Conservation (phyloP, 2,113 vertebrate genomes). For the Cyanoramphus novaezelandiae region DNA sequence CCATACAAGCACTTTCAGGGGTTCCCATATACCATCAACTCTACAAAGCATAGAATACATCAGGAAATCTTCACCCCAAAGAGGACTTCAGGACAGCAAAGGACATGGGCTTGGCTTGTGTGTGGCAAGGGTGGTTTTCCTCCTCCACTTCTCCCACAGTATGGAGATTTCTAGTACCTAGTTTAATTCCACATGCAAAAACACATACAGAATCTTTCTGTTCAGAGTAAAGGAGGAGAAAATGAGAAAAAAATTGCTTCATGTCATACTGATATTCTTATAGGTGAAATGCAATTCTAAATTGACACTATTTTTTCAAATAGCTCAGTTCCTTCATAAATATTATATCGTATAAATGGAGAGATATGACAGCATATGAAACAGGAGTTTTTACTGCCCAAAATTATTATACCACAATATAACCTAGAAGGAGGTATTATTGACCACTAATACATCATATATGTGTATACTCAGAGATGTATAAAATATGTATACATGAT, state of each 20-base stretch:
- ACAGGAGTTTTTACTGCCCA: not conserved
- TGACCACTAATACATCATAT: not conserved
- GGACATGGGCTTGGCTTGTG: not conserved
- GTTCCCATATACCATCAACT: not conserved
- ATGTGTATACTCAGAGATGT: not conserved
- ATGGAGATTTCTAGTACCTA: not conserved
- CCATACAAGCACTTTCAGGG: not conserved
- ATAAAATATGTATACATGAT: not conserved
- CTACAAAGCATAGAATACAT: not conserved
- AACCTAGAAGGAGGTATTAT: not conserved
- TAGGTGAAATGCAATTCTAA: not conserved
- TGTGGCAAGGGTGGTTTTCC: not conserved
- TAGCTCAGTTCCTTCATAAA: not conserved
- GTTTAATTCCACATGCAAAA: not conserved
- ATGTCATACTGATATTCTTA: not conserved
- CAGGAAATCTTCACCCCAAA: not conserved
- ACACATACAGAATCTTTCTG: not conserved
- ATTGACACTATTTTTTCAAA: not conserved
- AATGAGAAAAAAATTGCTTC: not conserved
- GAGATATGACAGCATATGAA: not conserved
- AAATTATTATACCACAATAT: not conserved
- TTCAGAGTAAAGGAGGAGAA: not conserved
- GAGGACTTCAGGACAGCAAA: not conserved
- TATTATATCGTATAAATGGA: not conserved
- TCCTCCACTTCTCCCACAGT: not conserved